A percentile compares a stretch with the other conserved stretches of the same genome.
Conservation (phyloP, 1,140 invertebrate genomes). For the Caenorhabditis latens region DNA sequence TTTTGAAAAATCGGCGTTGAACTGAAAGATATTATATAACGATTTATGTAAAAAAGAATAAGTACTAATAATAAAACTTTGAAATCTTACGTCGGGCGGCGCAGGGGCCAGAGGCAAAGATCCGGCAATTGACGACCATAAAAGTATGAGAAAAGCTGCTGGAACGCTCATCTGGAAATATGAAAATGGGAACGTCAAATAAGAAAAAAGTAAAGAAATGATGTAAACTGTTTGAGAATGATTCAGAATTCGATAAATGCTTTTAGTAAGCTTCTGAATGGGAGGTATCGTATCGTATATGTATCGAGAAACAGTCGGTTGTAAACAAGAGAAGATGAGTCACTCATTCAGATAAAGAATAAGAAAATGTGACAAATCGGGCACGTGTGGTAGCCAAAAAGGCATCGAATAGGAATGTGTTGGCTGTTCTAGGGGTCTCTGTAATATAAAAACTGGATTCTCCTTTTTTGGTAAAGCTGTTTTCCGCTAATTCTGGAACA, state of each 20-base stretch:
- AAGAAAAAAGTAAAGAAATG: not conserved
- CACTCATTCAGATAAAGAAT: constrained; percentile 1
- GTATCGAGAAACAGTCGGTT: constrained; percentile 14
- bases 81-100: constrained; percentile 30
- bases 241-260: constrained; percentile 46
- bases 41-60: not conserved
- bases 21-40: not conserved
- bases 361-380: constrained; percentile 25
- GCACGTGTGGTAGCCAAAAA: constrained; percentile 10
- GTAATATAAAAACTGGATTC: constrained; percentile 41
- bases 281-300: not conserved
- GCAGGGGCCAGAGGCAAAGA: constrained; percentile 47
- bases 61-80: not conserved
- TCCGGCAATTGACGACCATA: constrained; percentile 50
- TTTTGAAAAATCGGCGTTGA: constrained; percentile 41
- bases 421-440: constrained; percentile 21
- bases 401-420: not conserved
- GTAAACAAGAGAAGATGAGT: constrained; percentile 41
- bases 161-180: constrained; percentile 42
- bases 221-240: constrained; percentile 13
- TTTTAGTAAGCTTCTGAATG: not conserved
- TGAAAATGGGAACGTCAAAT: not conserved
- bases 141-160: constrained; percentile 38
- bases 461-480: constrained; percentile 34
- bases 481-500: constrained; percentile 42